These are phyloP conservation scores for Bugulina stolonifera DNA, from an alignment of 2,888 invertebrate genomes.

Conservation along the genomic window DNA sequence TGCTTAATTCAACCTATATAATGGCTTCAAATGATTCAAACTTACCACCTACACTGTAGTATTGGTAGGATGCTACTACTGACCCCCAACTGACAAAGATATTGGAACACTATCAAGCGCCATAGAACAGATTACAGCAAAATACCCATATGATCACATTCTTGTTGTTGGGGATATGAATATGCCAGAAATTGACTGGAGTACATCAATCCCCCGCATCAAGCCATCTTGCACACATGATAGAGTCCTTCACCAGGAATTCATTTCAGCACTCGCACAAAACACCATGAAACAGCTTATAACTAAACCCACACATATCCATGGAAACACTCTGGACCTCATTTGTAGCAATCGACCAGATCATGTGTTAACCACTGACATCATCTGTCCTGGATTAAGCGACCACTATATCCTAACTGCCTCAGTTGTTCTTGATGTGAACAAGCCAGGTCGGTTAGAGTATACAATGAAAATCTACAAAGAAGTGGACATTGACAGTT, in stretches of 20 bases:
- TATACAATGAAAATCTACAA: too few relatives aligned
- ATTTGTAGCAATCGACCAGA: too few relatives aligned
- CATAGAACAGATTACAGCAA: neutral
- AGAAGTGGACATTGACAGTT: too few relatives aligned
- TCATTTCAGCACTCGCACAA: neutral
- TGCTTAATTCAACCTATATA: too few relatives aligned
- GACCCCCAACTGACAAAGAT: neutral
- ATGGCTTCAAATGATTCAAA: too few relatives aligned
- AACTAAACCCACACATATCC: neutral
- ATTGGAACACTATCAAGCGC: neutral
- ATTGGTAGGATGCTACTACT: neutral
- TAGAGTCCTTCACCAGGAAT: neutral
- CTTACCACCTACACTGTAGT: too few relatives aligned
- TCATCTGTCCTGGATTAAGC: too few relatives aligned
- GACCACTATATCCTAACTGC: too few relatives aligned
- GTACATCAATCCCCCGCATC: neutral
- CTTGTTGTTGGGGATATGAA: neutral
- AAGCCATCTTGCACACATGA: neutral
- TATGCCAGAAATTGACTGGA: neutral
- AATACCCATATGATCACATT: constrained; percentile 1
- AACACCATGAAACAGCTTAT: neutral
- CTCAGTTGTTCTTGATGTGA: too few relatives aligned
- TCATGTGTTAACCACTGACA: too few relatives aligned
- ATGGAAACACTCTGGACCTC: too few relatives aligned
- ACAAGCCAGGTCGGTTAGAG: too few relatives aligned